phyloP scores from a whole-genome alignment of 2,888 invertebrate genomes.

The Philhelius pedissequus region DNA sequence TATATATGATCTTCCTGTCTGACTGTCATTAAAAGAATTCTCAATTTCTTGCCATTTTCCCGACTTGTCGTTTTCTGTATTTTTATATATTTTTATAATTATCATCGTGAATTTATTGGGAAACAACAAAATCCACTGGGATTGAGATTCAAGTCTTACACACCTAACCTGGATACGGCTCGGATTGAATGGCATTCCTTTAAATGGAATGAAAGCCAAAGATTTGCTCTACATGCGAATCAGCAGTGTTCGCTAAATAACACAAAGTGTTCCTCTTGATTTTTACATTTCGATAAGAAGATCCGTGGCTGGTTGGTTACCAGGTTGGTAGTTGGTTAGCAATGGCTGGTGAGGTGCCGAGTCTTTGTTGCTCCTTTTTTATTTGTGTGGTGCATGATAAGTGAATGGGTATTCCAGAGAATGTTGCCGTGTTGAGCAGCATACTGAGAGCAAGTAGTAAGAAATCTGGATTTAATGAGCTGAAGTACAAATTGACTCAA shows the following conservation, averaged over 20 bases:
- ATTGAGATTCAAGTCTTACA: slow-evolving; percentile 28
- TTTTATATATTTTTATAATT: slow-evolving; percentile 38
- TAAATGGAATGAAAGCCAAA: slow-evolving; percentile 6
- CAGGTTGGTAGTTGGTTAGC: too few relatives aligned
- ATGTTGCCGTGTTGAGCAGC: slow-evolving; percentile 58
- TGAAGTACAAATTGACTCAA: slow-evolving; percentile 57
- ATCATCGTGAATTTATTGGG: slow-evolving; percentile 57
- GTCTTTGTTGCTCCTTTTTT: slow-evolving; percentile 11
- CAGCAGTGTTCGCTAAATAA: slow-evolving; percentile 52
- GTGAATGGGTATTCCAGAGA: slow-evolving; percentile 47
- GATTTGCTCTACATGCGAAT: slow-evolving; percentile 63
- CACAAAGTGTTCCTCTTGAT: slow-evolving; percentile 62
- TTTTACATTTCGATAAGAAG: slow-evolving; percentile 64
- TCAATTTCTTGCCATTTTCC: slow-evolving; percentile 10
- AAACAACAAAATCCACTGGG: slow-evolving; percentile 57
- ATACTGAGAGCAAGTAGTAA: slow-evolving; percentile 51
- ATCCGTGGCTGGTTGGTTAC: too few relatives aligned
- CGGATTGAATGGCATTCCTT: slow-evolving; percentile 9
- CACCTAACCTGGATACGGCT: slow-evolving; percentile 18
- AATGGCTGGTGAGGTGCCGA: not conserved
- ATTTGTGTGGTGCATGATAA: slow-evolving; percentile 34
- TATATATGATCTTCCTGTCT: slow-evolving; percentile 20
- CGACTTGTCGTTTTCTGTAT: slow-evolving; percentile 16
- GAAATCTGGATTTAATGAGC: slow-evolving; percentile 62
- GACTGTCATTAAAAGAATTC: slow-evolving; percentile 14